phyloP scores from a whole-genome alignment of 92 coral and sea anemone species.

The Palythoa heliodiscus region DNA sequence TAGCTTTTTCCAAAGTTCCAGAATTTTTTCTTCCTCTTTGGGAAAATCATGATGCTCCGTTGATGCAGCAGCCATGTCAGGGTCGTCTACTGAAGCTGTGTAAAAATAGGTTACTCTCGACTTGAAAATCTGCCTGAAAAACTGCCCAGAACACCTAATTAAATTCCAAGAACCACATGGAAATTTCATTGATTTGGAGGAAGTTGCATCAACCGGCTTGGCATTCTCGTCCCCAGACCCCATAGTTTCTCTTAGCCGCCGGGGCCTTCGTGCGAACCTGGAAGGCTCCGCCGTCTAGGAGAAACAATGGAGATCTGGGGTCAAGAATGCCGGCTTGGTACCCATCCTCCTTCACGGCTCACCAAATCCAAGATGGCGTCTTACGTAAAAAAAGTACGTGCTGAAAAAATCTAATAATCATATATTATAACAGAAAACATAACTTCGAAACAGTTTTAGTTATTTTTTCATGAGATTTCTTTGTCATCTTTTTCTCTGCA shows the following conservation, averaged over 20 bases:
- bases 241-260: no score
- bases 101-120: slow-evolving; percentile 31
- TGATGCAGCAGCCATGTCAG: slow-evolving; percentile 72
- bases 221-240: slow-evolving; percentile 48
- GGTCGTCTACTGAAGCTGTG: slow-evolving; percentile 36
- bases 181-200: slow-evolving; percentile 33
- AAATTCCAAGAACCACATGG: slow-evolving; percentile 54
- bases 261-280: no score
- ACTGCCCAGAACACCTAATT: slow-evolving; percentile 25
- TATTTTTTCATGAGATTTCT: background rate
- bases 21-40: slow-evolving; percentile 92
- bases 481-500: slow-evolving; percentile 27
- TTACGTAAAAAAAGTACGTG: slow-evolving; percentile 84
- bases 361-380: slow-evolving; percentile 90
- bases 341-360: slow-evolving; percentile 51
- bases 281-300: no score
- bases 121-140: slow-evolving; percentile 19
- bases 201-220: slow-evolving; percentile 59
- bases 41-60: slow-evolving; percentile 90
- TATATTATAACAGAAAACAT: background rate
- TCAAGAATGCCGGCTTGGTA: slow-evolving; percentile 22
- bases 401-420: background rate
- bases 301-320: no score
- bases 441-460: background rate
- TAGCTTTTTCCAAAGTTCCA: slow-evolving; percentile 89